A percentile compares a stretch with the other conserved stretches of the same genome.
Evolutionary conservation across 2,888 invertebrate species (phyloP).

Genomic region (Periphyllus acericola): DNA sequence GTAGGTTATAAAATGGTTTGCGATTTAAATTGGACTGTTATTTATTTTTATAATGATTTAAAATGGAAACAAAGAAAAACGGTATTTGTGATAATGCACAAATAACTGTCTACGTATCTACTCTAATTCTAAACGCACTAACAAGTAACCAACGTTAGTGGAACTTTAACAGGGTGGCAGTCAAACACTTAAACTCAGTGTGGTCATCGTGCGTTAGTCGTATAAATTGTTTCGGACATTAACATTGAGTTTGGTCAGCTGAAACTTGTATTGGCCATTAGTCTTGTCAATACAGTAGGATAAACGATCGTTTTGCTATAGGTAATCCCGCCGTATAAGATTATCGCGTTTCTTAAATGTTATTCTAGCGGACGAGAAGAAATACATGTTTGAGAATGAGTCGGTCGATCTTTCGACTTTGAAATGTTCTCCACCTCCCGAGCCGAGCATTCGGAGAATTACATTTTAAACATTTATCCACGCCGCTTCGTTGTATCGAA

Average conservation of each 20-base stretch:
- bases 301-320: not conserved
- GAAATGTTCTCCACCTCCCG: no score
- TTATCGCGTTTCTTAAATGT: not conserved
- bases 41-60: not conserved
- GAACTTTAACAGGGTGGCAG: slow-evolving; percentile 9
- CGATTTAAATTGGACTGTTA: not conserved
- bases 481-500: no score
- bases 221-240: not conserved
- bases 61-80: not conserved
- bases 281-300: not conserved
- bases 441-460: no score
- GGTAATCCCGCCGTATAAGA: not conserved
- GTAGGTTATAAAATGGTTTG: not conserved
- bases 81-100: not conserved
- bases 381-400: not conserved
- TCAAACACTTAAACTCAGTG: not conserved
- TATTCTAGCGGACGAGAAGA: not conserved
- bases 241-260: not conserved
- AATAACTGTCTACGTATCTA: not conserved
- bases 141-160: slow-evolving; percentile 4
- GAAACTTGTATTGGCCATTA: not conserved
- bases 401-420: no score
- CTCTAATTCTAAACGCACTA: not conserved
- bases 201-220: slow-evolving; percentile 6
- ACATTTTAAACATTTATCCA: no score